Evolutionary conservation across 2,888 invertebrate genomes (phyloP).

Genomic region (Campaea margaritaria): DNA sequence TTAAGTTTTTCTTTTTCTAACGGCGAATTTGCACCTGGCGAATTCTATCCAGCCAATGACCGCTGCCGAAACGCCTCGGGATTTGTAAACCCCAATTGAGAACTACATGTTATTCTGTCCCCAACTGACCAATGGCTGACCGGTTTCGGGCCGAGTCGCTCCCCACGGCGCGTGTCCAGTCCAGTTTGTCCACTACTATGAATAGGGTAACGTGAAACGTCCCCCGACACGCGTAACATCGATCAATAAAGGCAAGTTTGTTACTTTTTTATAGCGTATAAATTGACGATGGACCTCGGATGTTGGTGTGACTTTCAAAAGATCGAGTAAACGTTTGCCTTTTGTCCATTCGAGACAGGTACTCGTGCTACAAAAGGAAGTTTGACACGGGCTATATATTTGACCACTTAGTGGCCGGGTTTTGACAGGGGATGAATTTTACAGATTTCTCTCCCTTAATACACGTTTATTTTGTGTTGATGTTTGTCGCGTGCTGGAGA

Average conservation of each 20-base stretch:
- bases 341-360: constrained; percentile 72
- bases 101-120: no score
- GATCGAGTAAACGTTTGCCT: constrained; percentile 69
- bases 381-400: constrained; percentile 76
- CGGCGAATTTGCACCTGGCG: constrained; percentile 66
- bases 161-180: constrained; percentile 64
- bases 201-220: constrained; percentile 44
- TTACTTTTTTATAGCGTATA: constrained; percentile 64
- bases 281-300: constrained; percentile 78
- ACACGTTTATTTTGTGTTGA: constrained; percentile 59
- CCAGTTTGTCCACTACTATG: constrained; percentile 54
- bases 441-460: constrained; percentile 78
- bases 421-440: constrained; percentile 60
- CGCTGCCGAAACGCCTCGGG: constrained; percentile 27
- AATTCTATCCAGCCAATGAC: constrained; percentile 60
- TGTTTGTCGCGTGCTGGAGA: constrained; percentile 69
- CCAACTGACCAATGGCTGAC: constrained; percentile 76
- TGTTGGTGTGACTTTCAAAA: constrained; percentile 64
- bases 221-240: constrained; percentile 50
- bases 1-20: constrained; percentile 40
- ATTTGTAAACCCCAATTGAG: constrained; percentile 37
- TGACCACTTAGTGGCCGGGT: constrained; percentile 76
- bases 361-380: constrained; percentile 64
- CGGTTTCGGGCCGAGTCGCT: constrained; percentile 58
- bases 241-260: constrained; percentile 46